Percentiles rank a stretch among this genome's conserved stretches.
Conservation (phyloP, 2,888 invertebrate genomes). For the Apodemia mormo region DNA sequence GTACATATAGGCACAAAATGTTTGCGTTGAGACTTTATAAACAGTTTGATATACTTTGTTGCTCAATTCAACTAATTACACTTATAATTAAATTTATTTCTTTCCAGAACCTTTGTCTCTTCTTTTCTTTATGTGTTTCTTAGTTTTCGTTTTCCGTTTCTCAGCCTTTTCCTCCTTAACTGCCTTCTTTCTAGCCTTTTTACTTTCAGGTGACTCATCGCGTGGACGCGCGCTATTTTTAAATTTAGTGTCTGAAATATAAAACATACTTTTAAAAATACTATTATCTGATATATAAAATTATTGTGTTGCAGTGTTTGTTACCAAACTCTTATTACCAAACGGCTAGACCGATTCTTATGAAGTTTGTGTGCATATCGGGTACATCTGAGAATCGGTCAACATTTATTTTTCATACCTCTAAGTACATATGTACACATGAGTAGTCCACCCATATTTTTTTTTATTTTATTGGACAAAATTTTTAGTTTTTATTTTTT, state of each 20-base stretch:
- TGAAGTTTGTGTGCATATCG: too few species aligned
- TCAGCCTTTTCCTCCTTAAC: constrained; percentile 94
- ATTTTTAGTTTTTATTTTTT: too few species aligned
- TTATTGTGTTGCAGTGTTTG: too few species aligned
- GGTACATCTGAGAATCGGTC: too few species aligned
- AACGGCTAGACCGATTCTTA: too few species aligned
- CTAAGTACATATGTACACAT: too few species aligned
- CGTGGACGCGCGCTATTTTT: constrained; percentile 85
- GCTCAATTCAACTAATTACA: neutral
- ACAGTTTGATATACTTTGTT: neutral
- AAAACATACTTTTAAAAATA: neutral
- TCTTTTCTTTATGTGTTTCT: constrained; percentile 96
- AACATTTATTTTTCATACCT: too few species aligned
- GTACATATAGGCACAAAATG: too few species aligned
- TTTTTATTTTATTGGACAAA: too few species aligned
- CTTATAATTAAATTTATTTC: constrained; percentile 47
- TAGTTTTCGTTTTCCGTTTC: constrained; percentile 92
- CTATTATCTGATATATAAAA: neutral
- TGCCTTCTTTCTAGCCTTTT: constrained; percentile 92
- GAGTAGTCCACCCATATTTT: too few species aligned
- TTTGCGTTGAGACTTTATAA: too few species aligned
- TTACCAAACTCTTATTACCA: too few species aligned
- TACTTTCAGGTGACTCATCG: constrained; percentile 90
- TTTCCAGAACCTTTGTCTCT: constrained; percentile 84
- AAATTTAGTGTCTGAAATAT: constrained; percentile 77